Evolutionary conservation across 53 echinoderm and acorn worm species (phyloP).

Genomic region (Henricia sp.): DNA sequence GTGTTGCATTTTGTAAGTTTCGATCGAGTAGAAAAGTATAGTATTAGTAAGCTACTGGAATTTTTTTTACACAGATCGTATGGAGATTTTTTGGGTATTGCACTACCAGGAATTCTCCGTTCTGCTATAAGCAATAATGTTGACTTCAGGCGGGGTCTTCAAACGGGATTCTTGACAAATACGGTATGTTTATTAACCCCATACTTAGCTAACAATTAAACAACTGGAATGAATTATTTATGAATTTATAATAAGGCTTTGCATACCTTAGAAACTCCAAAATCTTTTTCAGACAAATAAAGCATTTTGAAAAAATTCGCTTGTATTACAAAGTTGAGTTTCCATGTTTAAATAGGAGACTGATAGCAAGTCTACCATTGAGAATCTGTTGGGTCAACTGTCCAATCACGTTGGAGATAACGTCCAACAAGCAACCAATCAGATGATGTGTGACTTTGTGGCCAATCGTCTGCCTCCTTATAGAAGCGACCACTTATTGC

Average conservation of each 20-base stretch:
- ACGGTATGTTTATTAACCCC: background rate
- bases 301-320: no score
- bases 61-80: constrained; percentile 54
- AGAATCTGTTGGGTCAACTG: constrained; percentile 58
- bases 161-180: constrained; percentile 9
- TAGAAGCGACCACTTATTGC: background rate
- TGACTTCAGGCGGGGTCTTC: constrained; percentile 64
- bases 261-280: no score
- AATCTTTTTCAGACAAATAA: no score
- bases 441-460: constrained; percentile 88
- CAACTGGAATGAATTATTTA: no score
- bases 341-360: background rate
- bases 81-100: constrained; percentile 67
- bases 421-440: constrained; percentile 71
- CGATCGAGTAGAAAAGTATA: background rate
- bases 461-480: constrained; percentile 96
- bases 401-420: constrained; percentile 68
- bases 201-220: no score
- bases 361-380: constrained; percentile 21
- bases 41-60: background rate
- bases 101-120: constrained; percentile 66
- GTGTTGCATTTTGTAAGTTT: no score
- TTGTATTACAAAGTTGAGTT: no score
- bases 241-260: no score
- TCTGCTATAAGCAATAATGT: constrained; percentile 39